These are phyloP conservation scores for Notiomystis cincta DNA, from an alignment of 2,113 vertebrate genomes.

Conservation along the genomic window DNA sequence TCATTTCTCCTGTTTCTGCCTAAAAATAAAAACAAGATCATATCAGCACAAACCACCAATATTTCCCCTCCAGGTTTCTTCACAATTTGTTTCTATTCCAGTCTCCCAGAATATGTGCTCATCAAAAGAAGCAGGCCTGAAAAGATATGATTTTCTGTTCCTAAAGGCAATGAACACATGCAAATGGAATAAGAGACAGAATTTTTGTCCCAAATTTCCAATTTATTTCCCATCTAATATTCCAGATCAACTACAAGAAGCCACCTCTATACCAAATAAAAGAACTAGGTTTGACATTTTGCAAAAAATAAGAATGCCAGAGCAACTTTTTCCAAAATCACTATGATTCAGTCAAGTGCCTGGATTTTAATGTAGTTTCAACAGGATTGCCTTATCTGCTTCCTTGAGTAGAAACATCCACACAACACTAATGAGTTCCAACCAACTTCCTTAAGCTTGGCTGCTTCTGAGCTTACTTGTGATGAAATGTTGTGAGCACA, in stretches of 20 bases:
- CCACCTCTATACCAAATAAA: neutral
- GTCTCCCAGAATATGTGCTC: neutral
- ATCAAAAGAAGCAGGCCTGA: neutral
- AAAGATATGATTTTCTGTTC: neutral
- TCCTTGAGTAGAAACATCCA: neutral
- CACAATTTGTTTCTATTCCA: neutral
- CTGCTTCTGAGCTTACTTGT: neutral
- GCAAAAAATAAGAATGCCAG: neutral
- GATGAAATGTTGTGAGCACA: neutral
- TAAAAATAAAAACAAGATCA: slow-evolving; percentile 56
- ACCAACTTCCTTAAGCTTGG: neutral
- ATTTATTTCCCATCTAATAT: neutral
- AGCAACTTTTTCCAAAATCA: neutral
- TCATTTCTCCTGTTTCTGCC: slow-evolving; percentile 73
- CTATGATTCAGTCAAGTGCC: neutral
- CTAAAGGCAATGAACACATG: neutral
- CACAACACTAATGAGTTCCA: neutral
- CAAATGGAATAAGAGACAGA: neutral
- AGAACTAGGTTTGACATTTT: neutral
- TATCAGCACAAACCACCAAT: slow-evolving; percentile 1
- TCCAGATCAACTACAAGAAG: neutral
- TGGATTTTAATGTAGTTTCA: neutral
- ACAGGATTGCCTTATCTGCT: neutral
- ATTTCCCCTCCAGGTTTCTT: neutral
- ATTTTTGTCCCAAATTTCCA: neutral